phyloP scores from a whole-genome alignment of 2,888 invertebrate species.

The Drosophila lutescens region DNA sequence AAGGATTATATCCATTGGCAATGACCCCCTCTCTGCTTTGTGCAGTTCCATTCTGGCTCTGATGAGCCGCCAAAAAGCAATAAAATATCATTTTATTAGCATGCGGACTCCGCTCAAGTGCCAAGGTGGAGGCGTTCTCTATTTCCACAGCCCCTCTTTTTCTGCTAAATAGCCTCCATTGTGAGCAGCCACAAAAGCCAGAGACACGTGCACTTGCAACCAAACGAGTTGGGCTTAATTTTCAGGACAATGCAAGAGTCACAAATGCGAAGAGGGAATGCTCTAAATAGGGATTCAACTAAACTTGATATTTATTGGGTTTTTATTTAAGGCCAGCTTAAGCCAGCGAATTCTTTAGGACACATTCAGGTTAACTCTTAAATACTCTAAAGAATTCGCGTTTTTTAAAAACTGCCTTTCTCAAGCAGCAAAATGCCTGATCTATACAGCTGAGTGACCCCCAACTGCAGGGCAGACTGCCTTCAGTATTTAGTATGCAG shows the following conservation, averaged over 20 bases:
- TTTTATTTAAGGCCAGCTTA: too few relatives aligned
- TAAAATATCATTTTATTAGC: slow-evolving; percentile 82
- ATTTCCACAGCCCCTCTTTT: background rate
- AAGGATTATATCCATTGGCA: slow-evolving; percentile 15
- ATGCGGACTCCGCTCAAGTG: slow-evolving; percentile 22
- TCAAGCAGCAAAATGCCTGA: too few relatives aligned
- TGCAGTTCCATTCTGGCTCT: slow-evolving; percentile 49
- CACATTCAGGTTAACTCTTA: too few relatives aligned
- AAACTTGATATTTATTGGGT: too few relatives aligned
- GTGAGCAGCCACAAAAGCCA: slow-evolving; percentile 54
- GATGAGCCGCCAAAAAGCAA: slow-evolving; percentile 82
- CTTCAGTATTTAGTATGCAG: slow-evolving; percentile 70
- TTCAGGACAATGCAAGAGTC: background rate
- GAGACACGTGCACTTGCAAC: slow-evolving; percentile 74
- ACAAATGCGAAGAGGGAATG: background rate
- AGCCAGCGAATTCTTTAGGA: too few relatives aligned
- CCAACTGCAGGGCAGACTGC: background rate
- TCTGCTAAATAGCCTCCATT: slow-evolving; percentile 17
- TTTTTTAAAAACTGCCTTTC: background rate
- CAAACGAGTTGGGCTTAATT: slow-evolving; percentile 39
- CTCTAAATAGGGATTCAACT: background rate
- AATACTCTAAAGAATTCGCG: background rate
- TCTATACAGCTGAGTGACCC: background rate
- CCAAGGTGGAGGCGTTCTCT: slow-evolving; percentile 27
- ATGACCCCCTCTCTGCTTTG: slow-evolving; percentile 10